Evolutionary conservation across 1,140 invertebrate species (phyloP), one percentile per base, ranked within the genome.

Genomic region (Maconellicoccus hirsutus): DNA sequence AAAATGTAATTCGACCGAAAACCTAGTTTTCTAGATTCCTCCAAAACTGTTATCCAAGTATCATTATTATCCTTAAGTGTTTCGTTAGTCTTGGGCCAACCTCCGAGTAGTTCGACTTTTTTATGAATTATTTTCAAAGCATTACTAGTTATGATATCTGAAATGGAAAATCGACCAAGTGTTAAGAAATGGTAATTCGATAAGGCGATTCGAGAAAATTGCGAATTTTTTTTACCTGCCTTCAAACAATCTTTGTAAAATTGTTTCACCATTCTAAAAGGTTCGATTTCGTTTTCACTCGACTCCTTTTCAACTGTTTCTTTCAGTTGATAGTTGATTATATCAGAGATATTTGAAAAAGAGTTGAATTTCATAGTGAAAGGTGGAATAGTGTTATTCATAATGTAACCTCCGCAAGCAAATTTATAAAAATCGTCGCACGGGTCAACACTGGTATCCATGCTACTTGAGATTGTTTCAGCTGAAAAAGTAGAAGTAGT

Each of bases 361-460:
- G 42, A 52, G n/a, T 52, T 52, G 42, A 52, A 52, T 52, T 52
- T 52, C 42, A 19, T 52, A 16, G 6, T 52, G n/a, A 52, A 52
- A 39, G 70, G 4, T n/a, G 33, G 70, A 16, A 71, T 71, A 16
- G 7, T 59, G 12, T 39, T 52, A 38, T 39, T 39, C 23, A 25
- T 71, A 19, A 71, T 52, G 38, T 52, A 71, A 42, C 59, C 59
- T 10, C 91, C 89, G 76, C 90, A 93, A 0, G 90, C 84, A 74
- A 91, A 94, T 73, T 86, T 78, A 77, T 94, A 96, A 79, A 96
- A 97, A 78, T 96, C 90, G 72, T 93, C 87, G 77, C 94, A 97
- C 0, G 94, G 94, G 75, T 94, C 86, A 0, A 89, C 84, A n/a
- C 79, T 81, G 0, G 81, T 77, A 74, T 92, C 87, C 84, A 93